Percentiles rank a stretch among this genome's conserved stretches.
Evolutionary conservation across 2,113 vertebrate species (phyloP).

Genomic region (Ursus arctos): DNA sequence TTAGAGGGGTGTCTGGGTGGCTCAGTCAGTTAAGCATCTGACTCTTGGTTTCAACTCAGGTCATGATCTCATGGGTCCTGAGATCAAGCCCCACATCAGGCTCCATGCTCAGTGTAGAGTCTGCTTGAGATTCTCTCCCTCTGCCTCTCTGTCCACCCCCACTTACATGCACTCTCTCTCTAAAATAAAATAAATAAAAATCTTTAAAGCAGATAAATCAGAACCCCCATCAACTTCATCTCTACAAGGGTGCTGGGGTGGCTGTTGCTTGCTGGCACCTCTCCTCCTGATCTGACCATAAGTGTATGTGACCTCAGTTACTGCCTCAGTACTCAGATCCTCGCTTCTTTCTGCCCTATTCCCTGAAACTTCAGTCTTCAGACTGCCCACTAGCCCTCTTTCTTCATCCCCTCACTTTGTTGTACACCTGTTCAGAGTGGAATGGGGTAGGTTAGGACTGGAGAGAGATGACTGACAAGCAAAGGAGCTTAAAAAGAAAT

Average conservation of each 20-base stretch:
- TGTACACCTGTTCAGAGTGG: not conserved
- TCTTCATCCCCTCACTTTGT: not conserved
- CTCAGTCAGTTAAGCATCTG: not conserved
- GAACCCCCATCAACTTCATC: accelerated
- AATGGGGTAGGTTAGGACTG: not conserved
- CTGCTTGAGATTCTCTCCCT: not conserved
- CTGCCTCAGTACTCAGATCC: not conserved
- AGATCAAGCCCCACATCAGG: not conserved
- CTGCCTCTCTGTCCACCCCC: not conserved
- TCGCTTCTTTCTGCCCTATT: not conserved
- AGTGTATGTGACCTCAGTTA: not conserved
- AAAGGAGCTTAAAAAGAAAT: conserved; percentile 28
- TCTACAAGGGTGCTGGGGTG: not conserved
- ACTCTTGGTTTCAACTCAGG: not conserved
- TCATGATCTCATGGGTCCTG: not conserved
- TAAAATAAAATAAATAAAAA: not conserved
- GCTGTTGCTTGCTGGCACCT: not conserved
- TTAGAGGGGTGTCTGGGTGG: not conserved
- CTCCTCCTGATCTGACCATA: not conserved
- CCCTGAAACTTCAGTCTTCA: not conserved
- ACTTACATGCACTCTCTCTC: not conserved
- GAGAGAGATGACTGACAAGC: not conserved
- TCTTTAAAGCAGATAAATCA: not conserved
- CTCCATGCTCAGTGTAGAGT: not conserved
- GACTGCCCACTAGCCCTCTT: not conserved